Conservation (phyloP, 1,140 invertebrate species). For the Amphibalanus amphitrite region DNA sequence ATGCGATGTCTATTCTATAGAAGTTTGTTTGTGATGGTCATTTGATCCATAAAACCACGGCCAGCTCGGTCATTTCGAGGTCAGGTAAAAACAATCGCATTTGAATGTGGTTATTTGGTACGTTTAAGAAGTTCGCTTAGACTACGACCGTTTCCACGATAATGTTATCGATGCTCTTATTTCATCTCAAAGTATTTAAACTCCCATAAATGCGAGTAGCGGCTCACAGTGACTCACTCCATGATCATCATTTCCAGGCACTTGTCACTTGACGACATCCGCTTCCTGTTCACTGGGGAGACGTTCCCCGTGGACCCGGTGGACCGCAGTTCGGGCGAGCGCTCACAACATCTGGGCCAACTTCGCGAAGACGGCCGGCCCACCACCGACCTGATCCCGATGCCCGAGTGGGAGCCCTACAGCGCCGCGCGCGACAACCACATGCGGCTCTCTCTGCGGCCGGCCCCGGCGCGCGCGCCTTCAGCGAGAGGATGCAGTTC, state of each 20-base stretch:
- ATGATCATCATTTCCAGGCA: background rate
- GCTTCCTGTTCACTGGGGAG: background rate
- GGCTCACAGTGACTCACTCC: no score
- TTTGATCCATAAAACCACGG: no score
- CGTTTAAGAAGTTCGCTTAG: no score
- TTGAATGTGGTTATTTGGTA: no score
- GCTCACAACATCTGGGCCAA: conserved; percentile 1
- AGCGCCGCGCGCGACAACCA: background rate
- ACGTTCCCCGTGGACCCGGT: background rate
- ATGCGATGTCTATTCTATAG: no score
- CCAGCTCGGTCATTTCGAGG: no score
- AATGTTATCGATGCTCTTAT: no score
- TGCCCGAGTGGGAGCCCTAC: conserved; percentile 2
- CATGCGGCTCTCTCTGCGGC: background rate
- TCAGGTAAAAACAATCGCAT: no score
- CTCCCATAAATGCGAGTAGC: no score
- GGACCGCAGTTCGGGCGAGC: background rate
- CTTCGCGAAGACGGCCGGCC: background rate
- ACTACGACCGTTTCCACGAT: no score
- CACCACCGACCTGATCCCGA: background rate
- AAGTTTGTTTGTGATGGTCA: no score
- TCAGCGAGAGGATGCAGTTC: background rate
- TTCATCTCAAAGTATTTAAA: no score
- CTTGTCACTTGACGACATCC: background rate
- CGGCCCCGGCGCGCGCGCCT: background rate